phyloP scores from a whole-genome alignment of 2,797 vertebrate species.

The Gymnothorax javanicus region DNA sequence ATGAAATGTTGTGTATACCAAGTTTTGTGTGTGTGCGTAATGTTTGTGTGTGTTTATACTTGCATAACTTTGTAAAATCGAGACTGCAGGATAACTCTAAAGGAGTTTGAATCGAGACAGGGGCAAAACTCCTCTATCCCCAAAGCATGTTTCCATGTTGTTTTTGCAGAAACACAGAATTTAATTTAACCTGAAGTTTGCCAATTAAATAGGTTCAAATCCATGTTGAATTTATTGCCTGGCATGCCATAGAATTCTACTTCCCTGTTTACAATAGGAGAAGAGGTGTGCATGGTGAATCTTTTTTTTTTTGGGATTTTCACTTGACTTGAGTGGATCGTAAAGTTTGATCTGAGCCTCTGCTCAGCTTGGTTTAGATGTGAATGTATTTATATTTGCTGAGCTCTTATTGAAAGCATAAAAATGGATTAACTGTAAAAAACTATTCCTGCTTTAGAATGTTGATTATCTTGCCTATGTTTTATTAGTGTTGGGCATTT shows the following conservation, averaged over 20 bases:
- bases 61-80: constrained; percentile 37
- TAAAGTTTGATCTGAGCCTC: background rate
- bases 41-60: constrained; percentile 16
- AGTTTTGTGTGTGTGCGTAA: background rate
- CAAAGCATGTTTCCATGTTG: background rate
- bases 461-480: constrained; percentile 37
- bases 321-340: background rate
- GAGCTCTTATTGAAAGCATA: constrained; percentile 18
- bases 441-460: constrained; percentile 44
- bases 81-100: constrained; percentile 39
- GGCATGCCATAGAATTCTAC: constrained; percentile 14
- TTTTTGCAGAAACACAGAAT: background rate
- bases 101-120: background rate
- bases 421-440: constrained; percentile 12
- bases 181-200: background rate
- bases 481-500: constrained; percentile 21
- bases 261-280: background rate
- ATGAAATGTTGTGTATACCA: constrained; percentile 1
- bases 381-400: constrained; percentile 48
- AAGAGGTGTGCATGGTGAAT: background rate
- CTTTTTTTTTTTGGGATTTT: background rate
- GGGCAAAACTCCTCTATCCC: background rate
- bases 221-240: constrained; percentile 1
- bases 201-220: constrained; percentile 6
- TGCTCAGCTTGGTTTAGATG: constrained; percentile 33